Conservation (phyloP, 2,888 invertebrate genomes). For the Julus scanicus region DNA sequence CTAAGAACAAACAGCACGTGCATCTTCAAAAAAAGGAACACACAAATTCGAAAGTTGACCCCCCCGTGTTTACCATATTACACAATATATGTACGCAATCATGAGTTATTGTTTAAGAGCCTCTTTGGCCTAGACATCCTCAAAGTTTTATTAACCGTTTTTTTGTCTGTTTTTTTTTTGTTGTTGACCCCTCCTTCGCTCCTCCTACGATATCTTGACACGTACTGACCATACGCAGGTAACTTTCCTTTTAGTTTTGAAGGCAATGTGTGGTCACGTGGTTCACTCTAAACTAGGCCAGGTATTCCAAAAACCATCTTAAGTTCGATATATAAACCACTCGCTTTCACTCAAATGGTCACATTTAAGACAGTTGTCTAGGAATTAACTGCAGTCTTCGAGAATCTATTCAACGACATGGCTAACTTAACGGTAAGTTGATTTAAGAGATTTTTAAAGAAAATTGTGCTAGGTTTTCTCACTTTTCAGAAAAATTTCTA, state of each 20-base stretch:
- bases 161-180: neutral
- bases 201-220: conserved; percentile 5
- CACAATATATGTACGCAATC: neutral
- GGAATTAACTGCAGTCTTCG: neutral
- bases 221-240: conserved; percentile 10
- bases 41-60: neutral
- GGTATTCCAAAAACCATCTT: conserved; percentile 37
- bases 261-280: conserved; percentile 44
- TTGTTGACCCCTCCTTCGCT: conserved; percentile 4
- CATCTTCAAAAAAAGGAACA: no score
- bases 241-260: conserved; percentile 25
- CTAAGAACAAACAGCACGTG: no score
- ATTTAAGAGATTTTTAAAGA: no score
- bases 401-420: neutral
- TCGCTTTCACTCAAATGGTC: neutral
- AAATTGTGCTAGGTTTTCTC: no score
- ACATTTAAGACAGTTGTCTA: conserved; percentile 20
- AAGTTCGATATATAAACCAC: conserved; percentile 44
- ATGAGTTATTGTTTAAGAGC: conserved; percentile 19
- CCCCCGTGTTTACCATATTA: neutral
- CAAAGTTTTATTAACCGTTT: neutral
- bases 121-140: conserved; percentile 19
- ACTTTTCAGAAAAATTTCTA: no score
- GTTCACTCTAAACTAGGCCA: conserved; percentile 47
- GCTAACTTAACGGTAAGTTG: conserved; percentile 44